These are phyloP conservation scores for Meandrusa payeni DNA, from an alignment of 2,888 invertebrate species.

Conservation along the genomic window DNA sequence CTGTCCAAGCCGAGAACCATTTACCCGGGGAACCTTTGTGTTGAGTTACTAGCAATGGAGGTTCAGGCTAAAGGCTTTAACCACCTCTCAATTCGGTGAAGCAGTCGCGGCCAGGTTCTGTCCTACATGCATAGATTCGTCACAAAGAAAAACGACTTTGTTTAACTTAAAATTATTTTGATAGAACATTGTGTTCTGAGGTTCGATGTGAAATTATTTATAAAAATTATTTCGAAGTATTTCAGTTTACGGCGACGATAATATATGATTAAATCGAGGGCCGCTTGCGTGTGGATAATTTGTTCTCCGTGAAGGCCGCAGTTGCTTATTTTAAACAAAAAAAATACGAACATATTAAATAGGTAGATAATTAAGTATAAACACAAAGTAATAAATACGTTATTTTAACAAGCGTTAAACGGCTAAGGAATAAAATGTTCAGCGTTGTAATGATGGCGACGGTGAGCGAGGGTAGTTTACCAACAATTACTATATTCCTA, in stretches of 20 bases:
- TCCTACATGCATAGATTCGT: no score
- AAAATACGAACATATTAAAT: conserved; percentile 26
- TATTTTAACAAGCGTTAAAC: conserved; percentile 22
- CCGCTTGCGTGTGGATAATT: conserved; percentile 32
- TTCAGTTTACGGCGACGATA: conserved; percentile 13
- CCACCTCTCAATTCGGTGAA: no score
- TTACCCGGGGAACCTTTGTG: no score
- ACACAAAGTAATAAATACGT: conserved; percentile 17
- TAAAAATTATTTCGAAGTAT: conserved; percentile 8
- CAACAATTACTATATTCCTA: conserved; percentile 3
- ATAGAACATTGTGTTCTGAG: no score
- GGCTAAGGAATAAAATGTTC: conserved; percentile 1
- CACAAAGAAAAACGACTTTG: no score
- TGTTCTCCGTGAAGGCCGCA: conserved; percentile 26
- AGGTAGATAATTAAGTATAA: conserved; percentile 18
- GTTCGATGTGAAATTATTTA: conserved; percentile 13
- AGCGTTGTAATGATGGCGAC: conserved; percentile 1
- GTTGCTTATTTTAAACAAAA: conserved; percentile 24
- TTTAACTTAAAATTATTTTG: no score
- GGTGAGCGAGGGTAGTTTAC: conserved; percentile 7
- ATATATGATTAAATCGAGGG: conserved; percentile 29
- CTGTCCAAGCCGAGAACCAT: no score
- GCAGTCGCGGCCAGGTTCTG: no score
- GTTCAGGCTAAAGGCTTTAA: no score
- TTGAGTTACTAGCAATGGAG: no score